Evolutionary conservation across 2,797 vertebrate genomes (phyloP).

Genomic region (Helicolenus hilgendorfi): DNA sequence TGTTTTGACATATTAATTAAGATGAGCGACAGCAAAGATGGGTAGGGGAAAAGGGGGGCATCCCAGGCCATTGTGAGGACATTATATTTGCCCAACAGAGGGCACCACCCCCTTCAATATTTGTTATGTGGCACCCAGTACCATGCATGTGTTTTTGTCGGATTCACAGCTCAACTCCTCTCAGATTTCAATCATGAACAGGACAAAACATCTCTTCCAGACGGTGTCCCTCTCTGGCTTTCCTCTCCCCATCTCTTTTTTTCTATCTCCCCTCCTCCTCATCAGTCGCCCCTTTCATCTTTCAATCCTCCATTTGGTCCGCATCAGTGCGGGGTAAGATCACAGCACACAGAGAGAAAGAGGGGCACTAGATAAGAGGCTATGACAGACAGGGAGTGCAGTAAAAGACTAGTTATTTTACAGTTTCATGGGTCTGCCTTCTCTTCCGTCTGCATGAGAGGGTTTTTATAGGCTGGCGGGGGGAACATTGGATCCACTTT

Average conservation of each 20-base stretch:
- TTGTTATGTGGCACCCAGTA: slow-evolving; percentile 19
- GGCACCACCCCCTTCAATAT: neutral
- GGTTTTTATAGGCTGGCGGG: slow-evolving; percentile 60
- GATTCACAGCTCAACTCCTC: slow-evolving; percentile 37
- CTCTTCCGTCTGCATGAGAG: slow-evolving; percentile 58
- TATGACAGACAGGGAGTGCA: slow-evolving; percentile 60
- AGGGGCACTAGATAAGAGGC: slow-evolving; percentile 74
- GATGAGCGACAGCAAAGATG: neutral
- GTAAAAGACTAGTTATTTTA: slow-evolving; percentile 70
- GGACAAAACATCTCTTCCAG: slow-evolving; percentile 64
- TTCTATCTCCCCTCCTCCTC: slow-evolving; percentile 37
- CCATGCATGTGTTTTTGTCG: slow-evolving; percentile 10
- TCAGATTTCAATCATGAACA: slow-evolving; percentile 55
- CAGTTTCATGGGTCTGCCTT: slow-evolving; percentile 67
- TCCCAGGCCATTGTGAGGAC: neutral
- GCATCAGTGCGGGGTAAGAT: slow-evolving; percentile 76
- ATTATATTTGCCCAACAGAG: neutral
- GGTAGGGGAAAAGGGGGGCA: neutral
- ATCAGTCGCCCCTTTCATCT: slow-evolving; percentile 78
- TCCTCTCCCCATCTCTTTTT: slow-evolving; percentile 33
- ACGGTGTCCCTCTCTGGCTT: slow-evolving; percentile 42
- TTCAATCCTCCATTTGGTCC: slow-evolving; percentile 80
- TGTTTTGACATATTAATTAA: neutral
- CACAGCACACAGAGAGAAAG: slow-evolving; percentile 52
- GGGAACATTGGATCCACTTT: slow-evolving; percentile 34